Evolutionary conservation across 2,113 vertebrate species (phyloP).

Genomic region (Morphnarchus princeps): DNA sequence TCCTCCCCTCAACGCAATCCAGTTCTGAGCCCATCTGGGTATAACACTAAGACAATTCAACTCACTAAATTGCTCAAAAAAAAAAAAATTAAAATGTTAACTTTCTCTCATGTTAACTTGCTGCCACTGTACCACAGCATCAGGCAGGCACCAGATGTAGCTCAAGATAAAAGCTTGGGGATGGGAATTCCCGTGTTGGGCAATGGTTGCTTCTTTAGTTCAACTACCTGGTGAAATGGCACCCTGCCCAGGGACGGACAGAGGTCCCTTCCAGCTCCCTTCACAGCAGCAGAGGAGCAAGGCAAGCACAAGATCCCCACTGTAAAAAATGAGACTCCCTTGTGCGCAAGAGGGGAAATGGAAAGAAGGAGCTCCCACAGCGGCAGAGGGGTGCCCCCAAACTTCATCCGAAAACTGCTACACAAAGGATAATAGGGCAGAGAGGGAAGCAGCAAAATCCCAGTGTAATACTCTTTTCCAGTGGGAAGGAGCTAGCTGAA

Average conservation of each 20-base stretch:
- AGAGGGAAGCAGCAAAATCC: neutral
- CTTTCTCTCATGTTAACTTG: neutral
- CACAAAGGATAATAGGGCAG: neutral
- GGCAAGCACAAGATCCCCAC: neutral
- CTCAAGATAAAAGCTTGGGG: neutral
- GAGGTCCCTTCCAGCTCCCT: neutral
- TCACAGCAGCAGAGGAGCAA: too few species aligned
- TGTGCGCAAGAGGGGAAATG: neutral
- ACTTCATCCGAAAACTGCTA: neutral
- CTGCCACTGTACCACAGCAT: neutral
- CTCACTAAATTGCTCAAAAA: neutral
- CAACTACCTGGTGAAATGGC: neutral
- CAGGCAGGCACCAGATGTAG: neutral
- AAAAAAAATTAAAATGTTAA: too few species aligned
- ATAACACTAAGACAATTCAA: neutral
- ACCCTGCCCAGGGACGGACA: fast-evolving
- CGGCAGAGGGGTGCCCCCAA: neutral
- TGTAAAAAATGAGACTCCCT: neutral
- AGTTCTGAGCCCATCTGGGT: neutral
- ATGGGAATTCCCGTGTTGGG: neutral
- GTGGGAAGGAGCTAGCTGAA: neutral
- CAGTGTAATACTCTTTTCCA: neutral
- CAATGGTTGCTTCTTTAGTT: neutral
- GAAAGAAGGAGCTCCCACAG: neutral
- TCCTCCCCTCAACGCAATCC: neutral